Evolutionary conservation across 2,113 vertebrate genomes (phyloP).

Genomic region (Corydoras sp.): DNA sequence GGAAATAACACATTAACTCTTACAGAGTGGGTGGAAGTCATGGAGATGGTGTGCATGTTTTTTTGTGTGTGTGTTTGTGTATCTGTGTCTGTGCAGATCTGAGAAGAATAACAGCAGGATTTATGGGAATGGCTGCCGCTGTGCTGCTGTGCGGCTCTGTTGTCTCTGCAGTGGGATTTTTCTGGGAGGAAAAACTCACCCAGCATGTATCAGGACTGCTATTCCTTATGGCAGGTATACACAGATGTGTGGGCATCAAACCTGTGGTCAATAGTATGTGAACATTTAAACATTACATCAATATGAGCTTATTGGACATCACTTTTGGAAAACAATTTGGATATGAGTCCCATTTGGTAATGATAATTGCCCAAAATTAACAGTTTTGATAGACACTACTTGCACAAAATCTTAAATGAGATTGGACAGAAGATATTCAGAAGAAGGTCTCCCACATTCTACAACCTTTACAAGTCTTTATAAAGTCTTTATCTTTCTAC

Average conservation of each 20-base stretch:
- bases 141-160: conserved; percentile 76
- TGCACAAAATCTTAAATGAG: too few relatives aligned
- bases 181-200: conserved; percentile 81
- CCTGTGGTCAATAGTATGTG: too few relatives aligned
- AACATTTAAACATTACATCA: too few relatives aligned
- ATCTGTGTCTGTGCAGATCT: conserved; percentile 59
- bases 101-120: conserved; percentile 72
- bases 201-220: conserved; percentile 77
- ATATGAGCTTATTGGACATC: too few relatives aligned
- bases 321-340: too few relatives aligned
- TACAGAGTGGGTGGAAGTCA: conserved; percentile 45
- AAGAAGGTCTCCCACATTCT: too few relatives aligned
- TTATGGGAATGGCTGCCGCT: conserved; percentile 76
- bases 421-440: too few relatives aligned
- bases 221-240: conserved; percentile 81
- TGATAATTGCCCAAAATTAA: too few relatives aligned
- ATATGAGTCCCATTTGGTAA: too few relatives aligned
- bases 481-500: too few relatives aligned
- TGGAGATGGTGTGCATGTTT: conserved; percentile 38
- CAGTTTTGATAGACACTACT: too few relatives aligned
- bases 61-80: conserved; percentile 25
- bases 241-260: not conserved
- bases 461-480: too few relatives aligned
- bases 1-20: conserved; percentile 28
- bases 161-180: conserved; percentile 72